Evolutionary conservation across 2,113 vertebrate genomes (phyloP), one percentile per base, ranked within the genome.

Genomic region (Eptesicus fuscus): DNA sequence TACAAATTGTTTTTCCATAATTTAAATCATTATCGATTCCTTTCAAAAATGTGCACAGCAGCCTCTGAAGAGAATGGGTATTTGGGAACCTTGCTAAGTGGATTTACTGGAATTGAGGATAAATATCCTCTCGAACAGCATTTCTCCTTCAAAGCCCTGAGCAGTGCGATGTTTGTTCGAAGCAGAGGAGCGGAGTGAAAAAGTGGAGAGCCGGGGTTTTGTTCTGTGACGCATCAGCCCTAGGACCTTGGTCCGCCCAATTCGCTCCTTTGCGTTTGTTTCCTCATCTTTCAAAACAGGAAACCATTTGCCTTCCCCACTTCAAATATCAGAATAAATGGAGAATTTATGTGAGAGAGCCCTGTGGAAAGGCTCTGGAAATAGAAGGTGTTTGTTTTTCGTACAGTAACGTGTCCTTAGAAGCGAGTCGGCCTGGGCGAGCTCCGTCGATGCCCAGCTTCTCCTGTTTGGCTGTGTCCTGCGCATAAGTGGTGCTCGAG

Each of bases 21-120:
- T 95, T 92, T 90, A 95, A 83, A 88, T 76, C 25, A 44, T 83
- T 80, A 94, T 67, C 85, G 92, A 90, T 90, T 94, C 40, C 35
- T 80, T 70, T 85, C 7, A 22, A 69, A 87, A 65, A 42, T 73
- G 69, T 69, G 63, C 61, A 32, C 35, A 56, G 63, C 16, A 23
- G 20, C 14, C 49, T 90, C 87, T 87, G 73, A 88, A 86, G 51
- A 42, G 59, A 88, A n/a, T 17, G 37, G 77, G 30, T 49, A 25
- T 88, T 59, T 59, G 47, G 71, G 82, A 88, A 87, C 10, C 44
- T 63, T 65, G 44, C 56, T 70, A 56, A 92, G 67, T 92, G 69
- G 74, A 42, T 95, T 93, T 73, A 25, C 32, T 9, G 44, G 23
- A 70, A 78, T 56, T 7, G 35, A 82, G n/a, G 71, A 30, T 22